phyloP scores from a whole-genome alignment of 2,797 vertebrate species.

The Sebastes diaconus region DNA sequence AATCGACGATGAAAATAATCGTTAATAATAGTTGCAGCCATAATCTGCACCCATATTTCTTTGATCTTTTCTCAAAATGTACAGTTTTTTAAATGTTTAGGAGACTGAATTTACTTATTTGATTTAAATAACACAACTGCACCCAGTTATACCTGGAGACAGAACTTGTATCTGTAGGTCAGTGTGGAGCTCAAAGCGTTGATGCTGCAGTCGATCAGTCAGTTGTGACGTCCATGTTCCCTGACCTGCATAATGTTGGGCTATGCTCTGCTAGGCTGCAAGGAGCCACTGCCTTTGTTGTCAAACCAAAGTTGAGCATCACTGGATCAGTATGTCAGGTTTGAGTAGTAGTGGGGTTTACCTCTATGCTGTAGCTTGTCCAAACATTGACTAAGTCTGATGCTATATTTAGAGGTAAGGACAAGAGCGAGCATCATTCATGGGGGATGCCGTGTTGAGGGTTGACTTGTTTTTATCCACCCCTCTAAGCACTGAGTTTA shows the following conservation, averaged over 20 bases:
- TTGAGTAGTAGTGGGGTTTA: background rate
- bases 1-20: too few species aligned
- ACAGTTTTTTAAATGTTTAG: background rate
- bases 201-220: background rate
- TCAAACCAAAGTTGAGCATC: slow-evolving; percentile 19
- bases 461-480: slow-evolving; percentile 20
- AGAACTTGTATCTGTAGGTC: background rate
- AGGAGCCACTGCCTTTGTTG: background rate
- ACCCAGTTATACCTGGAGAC: background rate
- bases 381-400: background rate
- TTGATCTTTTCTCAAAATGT: background rate
- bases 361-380: background rate
- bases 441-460: background rate
- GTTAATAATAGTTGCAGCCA: too few species aligned
- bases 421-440: slow-evolving; percentile 8
- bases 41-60: background rate
- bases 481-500: slow-evolving; percentile 1
- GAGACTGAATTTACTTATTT: background rate
- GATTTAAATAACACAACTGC: background rate
- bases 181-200: background rate
- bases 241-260: background rate
- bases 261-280: background rate
- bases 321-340: background rate
- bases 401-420: slow-evolving; percentile 15
- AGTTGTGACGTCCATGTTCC: slow-evolving; percentile 1